phyloP scores from a whole-genome alignment of 1,140 invertebrate genomes.

The Condylostylus longicornis region DNA sequence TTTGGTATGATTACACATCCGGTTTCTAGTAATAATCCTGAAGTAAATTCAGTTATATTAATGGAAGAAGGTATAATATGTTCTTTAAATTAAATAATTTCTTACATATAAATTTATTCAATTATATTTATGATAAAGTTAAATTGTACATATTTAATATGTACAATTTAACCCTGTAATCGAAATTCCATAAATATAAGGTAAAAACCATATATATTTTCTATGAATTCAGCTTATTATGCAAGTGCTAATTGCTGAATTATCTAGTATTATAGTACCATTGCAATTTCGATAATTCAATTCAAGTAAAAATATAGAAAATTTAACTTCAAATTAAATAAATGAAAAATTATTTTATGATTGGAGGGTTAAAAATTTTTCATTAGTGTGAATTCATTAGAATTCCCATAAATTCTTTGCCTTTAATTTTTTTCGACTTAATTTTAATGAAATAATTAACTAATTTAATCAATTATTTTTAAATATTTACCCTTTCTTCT shows the following conservation, averaged over 20 bases:
- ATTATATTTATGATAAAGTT: not conserved
- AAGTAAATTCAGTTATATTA: conserved; percentile 49
- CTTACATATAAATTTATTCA: not conserved
- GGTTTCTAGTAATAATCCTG: conserved; percentile 40
- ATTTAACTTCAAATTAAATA: not conserved
- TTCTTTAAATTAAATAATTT: not conserved
- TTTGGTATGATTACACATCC: conserved; percentile 80
- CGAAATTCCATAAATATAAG: not conserved
- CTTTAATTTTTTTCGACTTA: not conserved
- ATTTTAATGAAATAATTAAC: not conserved
- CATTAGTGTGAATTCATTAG: not conserved
- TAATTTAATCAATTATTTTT: not conserved
- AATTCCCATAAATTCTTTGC: not conserved
- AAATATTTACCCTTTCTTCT: conserved; percentile 1
- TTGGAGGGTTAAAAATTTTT: no score
- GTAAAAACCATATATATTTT: not conserved
- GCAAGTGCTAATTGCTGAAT: not conserved
- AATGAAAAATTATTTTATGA: not conserved
- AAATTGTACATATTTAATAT: not conserved
- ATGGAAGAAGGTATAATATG: conserved; percentile 51
- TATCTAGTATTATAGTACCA: not conserved
- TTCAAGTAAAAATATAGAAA: not conserved
- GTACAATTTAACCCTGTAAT: not conserved
- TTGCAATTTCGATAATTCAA: not conserved
- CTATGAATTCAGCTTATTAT: not conserved